A percentile compares a stretch with the other conserved stretches of the same genome.
Conservation (phyloP, 2,113 vertebrate genomes). For the Hippocampus barbouri region DNA sequence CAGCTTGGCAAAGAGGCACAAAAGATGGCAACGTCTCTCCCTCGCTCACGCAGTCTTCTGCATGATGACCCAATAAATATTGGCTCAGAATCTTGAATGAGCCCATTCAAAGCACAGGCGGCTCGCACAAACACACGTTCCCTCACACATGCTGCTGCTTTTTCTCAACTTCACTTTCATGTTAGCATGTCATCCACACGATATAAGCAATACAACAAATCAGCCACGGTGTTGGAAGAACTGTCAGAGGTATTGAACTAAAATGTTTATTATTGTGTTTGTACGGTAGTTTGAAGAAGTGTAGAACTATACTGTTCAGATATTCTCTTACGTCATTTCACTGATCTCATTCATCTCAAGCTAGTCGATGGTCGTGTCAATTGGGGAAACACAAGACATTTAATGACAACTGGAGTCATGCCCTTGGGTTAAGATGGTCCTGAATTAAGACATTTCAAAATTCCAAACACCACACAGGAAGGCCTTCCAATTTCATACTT, state of each 20-base stretch:
- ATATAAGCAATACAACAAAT: background rate
- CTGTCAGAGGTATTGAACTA: no score
- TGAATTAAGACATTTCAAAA: no score
- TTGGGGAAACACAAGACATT: no score
- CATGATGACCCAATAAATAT: slow-evolving; percentile 58
- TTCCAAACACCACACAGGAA: no score
- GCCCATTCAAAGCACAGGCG: slow-evolving; percentile 40
- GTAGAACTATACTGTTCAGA: background rate
- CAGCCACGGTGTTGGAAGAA: background rate
- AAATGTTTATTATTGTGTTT: background rate
- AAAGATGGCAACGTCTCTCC: slow-evolving; percentile 40
- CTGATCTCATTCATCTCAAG: no score
- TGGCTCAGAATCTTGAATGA: slow-evolving; percentile 55
- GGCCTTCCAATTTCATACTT: no score
- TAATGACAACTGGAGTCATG: no score
- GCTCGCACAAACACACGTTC: slow-evolving; percentile 7
- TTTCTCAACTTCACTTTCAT: background rate
- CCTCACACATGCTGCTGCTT: background rate
- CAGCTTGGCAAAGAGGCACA: slow-evolving; percentile 46
- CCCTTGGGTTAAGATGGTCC: no score
- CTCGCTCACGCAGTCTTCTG: slow-evolving; percentile 28
- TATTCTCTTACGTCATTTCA: no score
- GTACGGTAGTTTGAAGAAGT: background rate
- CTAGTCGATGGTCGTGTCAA: no score
- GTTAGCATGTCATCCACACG: background rate